A percentile compares a stretch with the other conserved stretches of the same genome.
Evolutionary conservation across 2,113 vertebrate species (phyloP).

Genomic region (Gadus chalcogrammus): DNA sequence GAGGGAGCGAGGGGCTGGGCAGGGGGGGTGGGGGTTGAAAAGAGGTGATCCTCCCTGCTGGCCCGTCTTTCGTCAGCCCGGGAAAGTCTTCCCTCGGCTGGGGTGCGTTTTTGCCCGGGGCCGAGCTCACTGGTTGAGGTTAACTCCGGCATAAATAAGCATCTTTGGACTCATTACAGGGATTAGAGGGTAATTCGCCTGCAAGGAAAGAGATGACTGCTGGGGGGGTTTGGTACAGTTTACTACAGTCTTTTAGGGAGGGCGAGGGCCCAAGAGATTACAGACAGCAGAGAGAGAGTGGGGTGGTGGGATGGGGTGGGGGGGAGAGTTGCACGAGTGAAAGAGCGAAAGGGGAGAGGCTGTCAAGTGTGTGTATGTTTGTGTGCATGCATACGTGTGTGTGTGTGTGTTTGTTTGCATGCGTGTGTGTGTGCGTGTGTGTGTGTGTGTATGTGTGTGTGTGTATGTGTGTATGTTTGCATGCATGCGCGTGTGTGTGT

Average conservation of each 20-base stretch:
- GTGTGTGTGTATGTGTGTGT: no score
- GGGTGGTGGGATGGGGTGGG: constrained; percentile 47
- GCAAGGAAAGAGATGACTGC: constrained; percentile 70
- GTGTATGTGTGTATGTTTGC: no score
- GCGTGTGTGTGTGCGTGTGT: neutral
- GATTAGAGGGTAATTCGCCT: constrained; percentile 78
- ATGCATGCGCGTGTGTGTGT: no score
- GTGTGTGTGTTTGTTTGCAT: neutral
- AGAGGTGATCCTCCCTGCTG: constrained; percentile 41
- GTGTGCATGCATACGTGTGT: no score
- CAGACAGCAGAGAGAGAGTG: constrained; percentile 59
- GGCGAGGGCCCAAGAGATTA: constrained; percentile 73
- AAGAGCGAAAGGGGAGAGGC: constrained; percentile 60
- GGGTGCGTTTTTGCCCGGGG: constrained; percentile 77
- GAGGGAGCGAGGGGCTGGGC: constrained; percentile 7
- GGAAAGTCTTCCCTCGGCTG: constrained; percentile 71
- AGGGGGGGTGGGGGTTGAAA: constrained; percentile 34
- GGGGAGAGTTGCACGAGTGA: constrained; percentile 50
- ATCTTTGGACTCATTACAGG: constrained; percentile 80
- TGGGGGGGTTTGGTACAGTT: constrained; percentile 75
- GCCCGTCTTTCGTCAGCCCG: constrained; percentile 55
- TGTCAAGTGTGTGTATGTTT: constrained; percentile 55
- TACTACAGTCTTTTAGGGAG: constrained; percentile 74
- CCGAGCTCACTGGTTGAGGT: constrained; percentile 79
- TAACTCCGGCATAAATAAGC: constrained; percentile 82